Evolutionary conservation across 2,888 invertebrate genomes (phyloP).

Genomic region (Andrena hattorfiana): DNA sequence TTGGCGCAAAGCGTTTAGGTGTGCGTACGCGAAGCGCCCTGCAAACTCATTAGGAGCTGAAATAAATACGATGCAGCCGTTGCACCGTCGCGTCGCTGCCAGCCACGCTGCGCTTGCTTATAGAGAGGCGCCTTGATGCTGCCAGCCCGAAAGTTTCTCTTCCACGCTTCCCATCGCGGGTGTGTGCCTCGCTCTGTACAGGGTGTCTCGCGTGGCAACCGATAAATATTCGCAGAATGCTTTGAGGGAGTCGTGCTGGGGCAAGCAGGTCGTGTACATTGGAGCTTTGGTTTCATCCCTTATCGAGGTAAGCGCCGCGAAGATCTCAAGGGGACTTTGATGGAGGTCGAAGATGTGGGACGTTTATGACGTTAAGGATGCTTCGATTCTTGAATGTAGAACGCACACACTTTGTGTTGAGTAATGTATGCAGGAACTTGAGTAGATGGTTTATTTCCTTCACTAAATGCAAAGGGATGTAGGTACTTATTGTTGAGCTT

Average conservation of each 20-base stretch:
- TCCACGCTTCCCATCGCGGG: neutral
- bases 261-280: neutral
- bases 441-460: too few species aligned
- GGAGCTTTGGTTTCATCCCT: neutral
- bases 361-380: too few species aligned
- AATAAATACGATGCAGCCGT: conserved; percentile 74
- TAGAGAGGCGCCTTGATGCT: conserved; percentile 58
- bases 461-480: too few species aligned
- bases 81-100: conserved; percentile 28
- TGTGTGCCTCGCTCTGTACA: neutral
- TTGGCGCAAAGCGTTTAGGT: conserved; percentile 61
- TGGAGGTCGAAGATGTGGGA: too few species aligned
- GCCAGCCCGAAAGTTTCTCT: conserved; percentile 72
- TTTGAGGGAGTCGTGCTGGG: neutral
- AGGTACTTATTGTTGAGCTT: too few species aligned
- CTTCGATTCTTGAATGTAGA: too few species aligned
- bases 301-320: too few species aligned
- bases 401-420: too few species aligned
- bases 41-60: conserved; percentile 77
- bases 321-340: too few species aligned
- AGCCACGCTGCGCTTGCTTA: conserved; percentile 51
- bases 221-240: neutral
- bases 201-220: neutral
- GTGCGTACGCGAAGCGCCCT: conserved; percentile 63
- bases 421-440: too few species aligned